phyloP scores from a whole-genome alignment of 2,113 vertebrate species.

The Cyrtonyx montezumae region DNA sequence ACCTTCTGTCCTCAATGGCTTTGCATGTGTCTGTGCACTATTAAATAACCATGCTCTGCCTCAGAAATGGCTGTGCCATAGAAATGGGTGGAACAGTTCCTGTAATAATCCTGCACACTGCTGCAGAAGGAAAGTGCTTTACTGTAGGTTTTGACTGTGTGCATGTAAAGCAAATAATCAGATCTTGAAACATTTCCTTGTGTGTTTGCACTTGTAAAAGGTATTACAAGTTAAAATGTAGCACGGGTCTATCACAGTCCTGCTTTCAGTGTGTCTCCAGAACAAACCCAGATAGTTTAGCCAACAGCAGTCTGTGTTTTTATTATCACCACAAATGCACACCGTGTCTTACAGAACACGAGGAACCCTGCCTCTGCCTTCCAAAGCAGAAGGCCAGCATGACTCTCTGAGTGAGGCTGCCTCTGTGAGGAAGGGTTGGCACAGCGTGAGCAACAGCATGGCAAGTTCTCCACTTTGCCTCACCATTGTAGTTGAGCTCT shows the following conservation, averaged over 20 bases:
- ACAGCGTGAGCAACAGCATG: not conserved
- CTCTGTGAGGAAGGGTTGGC: not conserved
- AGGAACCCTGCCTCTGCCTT: not conserved
- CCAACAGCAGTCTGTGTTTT: not conserved
- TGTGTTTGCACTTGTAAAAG: not conserved
- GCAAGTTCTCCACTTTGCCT: not conserved
- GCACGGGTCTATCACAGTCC: not conserved
- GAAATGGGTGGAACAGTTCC: not conserved
- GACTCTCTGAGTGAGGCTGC: not conserved
- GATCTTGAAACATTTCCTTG: not conserved
- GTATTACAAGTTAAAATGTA: not conserved
- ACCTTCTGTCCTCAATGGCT: conserved; percentile 48
- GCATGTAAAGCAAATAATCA: not conserved
- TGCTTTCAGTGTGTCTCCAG: not conserved
- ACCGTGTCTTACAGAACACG: not conserved
- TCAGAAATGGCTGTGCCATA: not conserved
- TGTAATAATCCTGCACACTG: not conserved
- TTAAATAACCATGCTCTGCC: not conserved
- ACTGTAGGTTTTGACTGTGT: not conserved
- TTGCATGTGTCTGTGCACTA: not conserved
- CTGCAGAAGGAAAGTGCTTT: not conserved
- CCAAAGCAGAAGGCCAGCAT: not conserved
- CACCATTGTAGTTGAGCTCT: not conserved
- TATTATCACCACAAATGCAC: not conserved
- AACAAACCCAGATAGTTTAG: not conserved